phyloP scores from a whole-genome alignment of 2,113 vertebrate species.

The Mus spicilegus region DNA sequence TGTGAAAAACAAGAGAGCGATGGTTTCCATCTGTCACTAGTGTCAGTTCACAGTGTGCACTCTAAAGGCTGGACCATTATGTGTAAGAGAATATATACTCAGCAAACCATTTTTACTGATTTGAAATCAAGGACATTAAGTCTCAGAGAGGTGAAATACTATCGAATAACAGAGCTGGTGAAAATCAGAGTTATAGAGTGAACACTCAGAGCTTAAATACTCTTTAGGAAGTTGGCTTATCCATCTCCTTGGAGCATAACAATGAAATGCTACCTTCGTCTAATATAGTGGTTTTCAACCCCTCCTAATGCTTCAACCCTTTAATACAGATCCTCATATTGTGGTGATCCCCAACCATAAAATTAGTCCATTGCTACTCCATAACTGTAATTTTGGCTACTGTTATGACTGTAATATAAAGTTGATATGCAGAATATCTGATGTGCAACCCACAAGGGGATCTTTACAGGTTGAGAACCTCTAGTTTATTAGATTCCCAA shows the following conservation, averaged over 20 bases:
- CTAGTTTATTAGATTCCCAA: constrained; percentile 1
- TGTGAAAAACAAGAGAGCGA: background rate
- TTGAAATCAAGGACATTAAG: background rate
- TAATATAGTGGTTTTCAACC: background rate
- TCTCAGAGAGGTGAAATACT: background rate
- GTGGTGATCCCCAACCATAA: background rate
- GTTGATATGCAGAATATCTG: background rate
- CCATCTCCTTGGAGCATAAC: background rate
- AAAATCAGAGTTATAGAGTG: background rate
- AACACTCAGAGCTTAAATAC: background rate
- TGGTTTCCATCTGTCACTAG: background rate
- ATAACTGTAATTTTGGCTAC: background rate
- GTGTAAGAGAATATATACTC: background rate
- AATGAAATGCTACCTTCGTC: background rate
- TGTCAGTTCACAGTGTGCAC: background rate
- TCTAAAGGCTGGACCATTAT: background rate
- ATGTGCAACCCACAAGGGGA: background rate
- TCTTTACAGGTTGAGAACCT: background rate
- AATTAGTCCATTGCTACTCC: background rate
- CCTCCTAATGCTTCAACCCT: background rate
- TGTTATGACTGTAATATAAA: background rate
- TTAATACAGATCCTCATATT: background rate
- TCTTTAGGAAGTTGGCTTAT: background rate
- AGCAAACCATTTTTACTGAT: background rate
- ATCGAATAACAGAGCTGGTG: background rate